These are phyloP conservation scores for Stegophylla sp. DNA, from an alignment of 2,888 invertebrate species.

Conservation along the genomic window DNA sequence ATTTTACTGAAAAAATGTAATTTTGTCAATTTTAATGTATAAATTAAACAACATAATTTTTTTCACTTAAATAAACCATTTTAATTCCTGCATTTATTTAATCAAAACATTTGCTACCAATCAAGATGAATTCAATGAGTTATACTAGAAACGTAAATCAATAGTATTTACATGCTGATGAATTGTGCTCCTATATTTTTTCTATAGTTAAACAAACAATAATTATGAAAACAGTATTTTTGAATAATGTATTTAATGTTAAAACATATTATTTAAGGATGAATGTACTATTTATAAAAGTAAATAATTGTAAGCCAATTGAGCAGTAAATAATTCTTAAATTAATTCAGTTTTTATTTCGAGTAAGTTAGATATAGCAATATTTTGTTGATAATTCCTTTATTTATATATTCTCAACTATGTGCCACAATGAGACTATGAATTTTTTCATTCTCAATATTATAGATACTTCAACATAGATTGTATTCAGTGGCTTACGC, in stretches of 20 bases:
- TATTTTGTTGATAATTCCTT: neutral
- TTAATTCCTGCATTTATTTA: no score
- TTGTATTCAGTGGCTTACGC: neutral
- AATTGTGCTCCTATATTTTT: no score
- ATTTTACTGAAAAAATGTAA: no score
- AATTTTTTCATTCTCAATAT: neutral
- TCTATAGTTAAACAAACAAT: no score
- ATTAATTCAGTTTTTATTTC: neutral
- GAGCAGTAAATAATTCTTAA: neutral
- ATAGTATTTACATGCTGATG: no score
- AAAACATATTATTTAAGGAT: neutral
- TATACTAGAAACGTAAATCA: no score
- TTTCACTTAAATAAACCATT: no score
- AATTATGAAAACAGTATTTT: neutral
- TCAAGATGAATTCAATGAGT: no score
- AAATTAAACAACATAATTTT: no score
- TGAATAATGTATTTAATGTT: constrained; percentile 10
- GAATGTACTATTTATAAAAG: neutral
- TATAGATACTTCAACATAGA: neutral
- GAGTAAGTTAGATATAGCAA: no score
- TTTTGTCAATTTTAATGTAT: no score
- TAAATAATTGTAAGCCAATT: neutral
- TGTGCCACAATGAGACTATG: constrained; percentile 28
- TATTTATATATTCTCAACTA: neutral
- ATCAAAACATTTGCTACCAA: no score